Evolutionary conservation across 1,140 invertebrate species (phyloP).

Genomic region (Micrasema longulum): DNA sequence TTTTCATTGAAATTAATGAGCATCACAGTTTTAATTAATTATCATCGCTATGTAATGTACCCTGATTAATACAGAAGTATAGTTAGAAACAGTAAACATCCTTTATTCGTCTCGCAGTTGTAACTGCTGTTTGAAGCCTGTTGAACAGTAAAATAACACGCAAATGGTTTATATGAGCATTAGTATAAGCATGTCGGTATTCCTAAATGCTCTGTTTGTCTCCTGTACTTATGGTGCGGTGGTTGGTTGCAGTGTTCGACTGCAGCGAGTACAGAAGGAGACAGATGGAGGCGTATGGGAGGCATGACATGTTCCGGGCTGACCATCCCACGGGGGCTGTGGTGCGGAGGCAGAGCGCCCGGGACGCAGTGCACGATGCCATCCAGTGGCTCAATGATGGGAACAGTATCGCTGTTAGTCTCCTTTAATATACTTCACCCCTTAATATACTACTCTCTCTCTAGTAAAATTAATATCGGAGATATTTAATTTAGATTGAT

Average conservation of each 20-base stretch:
- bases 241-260: conserved; percentile 80
- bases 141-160: no score
- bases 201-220: no score
- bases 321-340: conserved; percentile 86
- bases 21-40: no score
- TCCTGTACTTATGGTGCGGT: conserved; percentile 13
- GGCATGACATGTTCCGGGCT: conserved; percentile 87
- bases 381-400: conserved; percentile 80
- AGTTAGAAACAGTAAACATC: no score
- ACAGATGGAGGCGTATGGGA: conserved; percentile 80
- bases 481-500: no score
- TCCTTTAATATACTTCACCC: not conserved
- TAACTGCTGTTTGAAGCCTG: no score
- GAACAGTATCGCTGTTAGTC: conserved; percentile 84
- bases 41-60: no score
- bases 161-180: no score
- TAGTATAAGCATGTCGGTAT: no score
- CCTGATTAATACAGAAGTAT: no score
- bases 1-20: conserved; percentile 6
- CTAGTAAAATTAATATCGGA: no score
- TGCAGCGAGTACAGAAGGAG: conserved; percentile 87
- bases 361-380: conserved; percentile 87
- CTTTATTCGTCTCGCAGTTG: no score
- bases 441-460: not conserved
- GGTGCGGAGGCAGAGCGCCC: conserved; percentile 82